Evolutionary conservation across 2,797 vertebrate genomes (phyloP).

Genomic region (Gadopsis bispinosus): DNA sequence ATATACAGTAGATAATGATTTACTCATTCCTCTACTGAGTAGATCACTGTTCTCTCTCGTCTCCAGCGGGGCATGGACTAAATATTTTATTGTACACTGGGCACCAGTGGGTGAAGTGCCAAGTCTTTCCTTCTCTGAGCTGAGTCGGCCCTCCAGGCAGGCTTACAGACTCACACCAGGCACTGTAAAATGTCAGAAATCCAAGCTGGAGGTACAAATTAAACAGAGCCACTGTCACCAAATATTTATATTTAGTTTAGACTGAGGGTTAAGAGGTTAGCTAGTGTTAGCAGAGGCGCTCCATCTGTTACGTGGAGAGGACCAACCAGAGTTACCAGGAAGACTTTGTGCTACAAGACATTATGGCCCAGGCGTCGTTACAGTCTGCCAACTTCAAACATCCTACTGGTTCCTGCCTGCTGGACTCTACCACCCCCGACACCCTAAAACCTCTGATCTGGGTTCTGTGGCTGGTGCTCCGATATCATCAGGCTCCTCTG

Average conservation of each 20-base stretch:
- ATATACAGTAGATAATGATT: slow-evolving; percentile 39
- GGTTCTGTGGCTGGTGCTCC: slow-evolving; percentile 60
- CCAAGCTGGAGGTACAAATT: slow-evolving; percentile 45
- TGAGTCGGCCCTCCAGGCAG: slow-evolving; percentile 31
- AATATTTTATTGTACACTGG: slow-evolving; percentile 62
- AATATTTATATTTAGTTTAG: slow-evolving; percentile 59
- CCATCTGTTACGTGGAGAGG: slow-evolving; percentile 42
- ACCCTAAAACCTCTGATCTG: slow-evolving; percentile 71
- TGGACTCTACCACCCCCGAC: slow-evolving; percentile 39
- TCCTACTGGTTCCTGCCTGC: slow-evolving; percentile 55
- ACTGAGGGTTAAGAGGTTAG: slow-evolving; percentile 49
- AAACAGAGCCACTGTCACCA: slow-evolving; percentile 58
- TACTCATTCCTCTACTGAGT: slow-evolving; percentile 48
- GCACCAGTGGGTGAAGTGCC: slow-evolving; percentile 55
- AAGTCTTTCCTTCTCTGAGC: slow-evolving; percentile 45
- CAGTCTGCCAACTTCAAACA: slow-evolving; percentile 55
- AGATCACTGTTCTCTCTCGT: slow-evolving; percentile 44
- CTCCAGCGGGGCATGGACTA: slow-evolving; percentile 30
- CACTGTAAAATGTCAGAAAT: slow-evolving; percentile 40
- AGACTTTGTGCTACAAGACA: slow-evolving; percentile 35
- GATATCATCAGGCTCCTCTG: slow-evolving; percentile 71
- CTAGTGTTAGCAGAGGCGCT: slow-evolving; percentile 28
- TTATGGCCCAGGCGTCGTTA: slow-evolving; percentile 39
- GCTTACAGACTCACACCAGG: slow-evolving; percentile 22
- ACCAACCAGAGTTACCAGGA: slow-evolving; percentile 25